A percentile compares a stretch with the other conserved stretches of the same genome.
Conservation (phyloP, 2,888 invertebrate species). For the Camponotus fellah region DNA sequence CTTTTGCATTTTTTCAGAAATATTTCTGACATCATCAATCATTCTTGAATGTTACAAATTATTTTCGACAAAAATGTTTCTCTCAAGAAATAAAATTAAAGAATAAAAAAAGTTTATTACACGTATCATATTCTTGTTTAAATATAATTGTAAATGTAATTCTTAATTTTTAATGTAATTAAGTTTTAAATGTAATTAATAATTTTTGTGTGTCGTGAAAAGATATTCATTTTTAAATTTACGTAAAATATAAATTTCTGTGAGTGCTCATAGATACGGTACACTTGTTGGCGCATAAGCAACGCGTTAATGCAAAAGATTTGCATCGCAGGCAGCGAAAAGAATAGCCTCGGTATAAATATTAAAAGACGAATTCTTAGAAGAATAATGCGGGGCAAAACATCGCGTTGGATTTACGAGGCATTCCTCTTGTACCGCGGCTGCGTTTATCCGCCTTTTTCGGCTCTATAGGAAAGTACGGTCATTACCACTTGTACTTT, state of each 20-base stretch:
- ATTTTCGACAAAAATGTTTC: neutral
- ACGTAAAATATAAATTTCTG: neutral
- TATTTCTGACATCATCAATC: neutral
- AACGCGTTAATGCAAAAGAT: neutral
- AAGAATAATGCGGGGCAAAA: slow-evolving; percentile 52
- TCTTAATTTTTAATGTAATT: too few species aligned
- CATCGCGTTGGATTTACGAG: slow-evolving; percentile 62
- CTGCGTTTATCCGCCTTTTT: slow-evolving; percentile 48
- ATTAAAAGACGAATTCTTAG: slow-evolving; percentile 44
- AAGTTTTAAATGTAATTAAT: too few species aligned
- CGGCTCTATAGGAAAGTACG: slow-evolving; percentile 59
- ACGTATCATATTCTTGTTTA: neutral
- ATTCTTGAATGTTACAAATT: neutral
- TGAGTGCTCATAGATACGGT: neutral
- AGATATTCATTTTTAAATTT: neutral
- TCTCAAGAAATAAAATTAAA: neutral
- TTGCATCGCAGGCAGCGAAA: neutral
- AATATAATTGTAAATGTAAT: neutral
- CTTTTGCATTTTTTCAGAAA: slow-evolving; percentile 37
- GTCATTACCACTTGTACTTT: slow-evolving; percentile 67
- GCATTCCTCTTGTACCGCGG: slow-evolving; percentile 42
- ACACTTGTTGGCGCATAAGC: neutral
- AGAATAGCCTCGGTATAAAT: slow-evolving; percentile 9
- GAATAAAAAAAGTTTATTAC: neutral
- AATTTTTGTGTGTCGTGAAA: neutral